These are phyloP conservation scores for Rhincodon typus DNA, from an alignment of 2,797 vertebrate species.

Conservation along the genomic window DNA sequence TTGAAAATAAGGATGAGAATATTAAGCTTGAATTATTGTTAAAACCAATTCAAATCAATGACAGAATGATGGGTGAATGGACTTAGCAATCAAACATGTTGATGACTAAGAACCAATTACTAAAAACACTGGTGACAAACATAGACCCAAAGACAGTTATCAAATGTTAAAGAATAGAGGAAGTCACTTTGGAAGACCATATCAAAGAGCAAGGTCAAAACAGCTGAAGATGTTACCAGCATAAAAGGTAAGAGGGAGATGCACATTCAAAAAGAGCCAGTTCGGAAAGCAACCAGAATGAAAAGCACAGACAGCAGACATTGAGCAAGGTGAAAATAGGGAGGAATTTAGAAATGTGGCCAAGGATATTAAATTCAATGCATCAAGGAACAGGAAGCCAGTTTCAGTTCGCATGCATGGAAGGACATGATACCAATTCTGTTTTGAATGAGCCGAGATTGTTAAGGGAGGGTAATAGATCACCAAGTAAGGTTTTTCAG, in stretches of 20 bases:
- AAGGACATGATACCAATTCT: background rate
- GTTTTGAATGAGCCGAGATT: background rate
- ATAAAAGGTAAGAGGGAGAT: background rate
- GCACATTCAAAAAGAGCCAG: too few species aligned
- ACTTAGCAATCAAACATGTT: background rate
- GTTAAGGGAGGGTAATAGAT: background rate
- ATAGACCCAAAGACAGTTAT: background rate
- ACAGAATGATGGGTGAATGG: background rate
- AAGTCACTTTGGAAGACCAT: background rate
- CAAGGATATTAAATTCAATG: slow-evolving; percentile 1
- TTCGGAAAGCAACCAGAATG: background rate
- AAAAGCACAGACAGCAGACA: background rate
- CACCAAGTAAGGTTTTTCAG: background rate
- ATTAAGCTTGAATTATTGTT: too few species aligned
- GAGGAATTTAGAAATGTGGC: background rate
- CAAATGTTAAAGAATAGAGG: background rate
- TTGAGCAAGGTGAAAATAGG: background rate
- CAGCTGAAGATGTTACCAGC: background rate
- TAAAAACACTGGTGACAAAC: background rate
- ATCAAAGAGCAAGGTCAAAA: background rate
- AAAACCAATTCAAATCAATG: too few species aligned
- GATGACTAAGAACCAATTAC: background rate
- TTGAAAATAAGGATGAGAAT: background rate
- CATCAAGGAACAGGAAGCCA: background rate
- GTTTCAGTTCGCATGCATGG: background rate